These are phyloP conservation scores for Drosophila gaucha DNA, from an alignment of 2,888 invertebrate species.

Conservation along the genomic window DNA sequence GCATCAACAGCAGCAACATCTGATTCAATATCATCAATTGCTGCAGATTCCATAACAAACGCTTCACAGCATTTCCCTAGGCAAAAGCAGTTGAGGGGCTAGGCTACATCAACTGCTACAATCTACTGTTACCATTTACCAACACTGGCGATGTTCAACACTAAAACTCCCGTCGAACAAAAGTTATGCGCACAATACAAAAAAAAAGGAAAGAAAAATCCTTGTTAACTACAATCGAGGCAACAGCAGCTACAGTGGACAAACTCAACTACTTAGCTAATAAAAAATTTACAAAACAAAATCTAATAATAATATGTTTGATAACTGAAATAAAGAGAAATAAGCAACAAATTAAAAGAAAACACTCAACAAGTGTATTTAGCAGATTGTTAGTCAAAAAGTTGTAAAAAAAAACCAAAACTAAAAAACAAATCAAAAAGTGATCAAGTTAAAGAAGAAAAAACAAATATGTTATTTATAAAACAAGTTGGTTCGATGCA, in stretches of 20 bases:
- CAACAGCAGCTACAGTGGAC: slow-evolving; percentile 8
- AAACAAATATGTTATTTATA: slow-evolving; percentile 55
- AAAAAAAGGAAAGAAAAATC: slow-evolving; percentile 16
- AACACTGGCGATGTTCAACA: slow-evolving; percentile 16
- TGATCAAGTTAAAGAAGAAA: slow-evolving; percentile 60
- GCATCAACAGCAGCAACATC: slow-evolving; percentile 13
- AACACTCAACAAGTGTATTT: slow-evolving; percentile 41
- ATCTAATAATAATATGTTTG: slow-evolving; percentile 30
- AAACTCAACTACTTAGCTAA: slow-evolving; percentile 32
- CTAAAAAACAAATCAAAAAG: slow-evolving; percentile 48
- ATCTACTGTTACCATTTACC: slow-evolving; percentile 15
- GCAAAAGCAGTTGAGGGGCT: not conserved
- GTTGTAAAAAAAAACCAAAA: slow-evolving; percentile 30
- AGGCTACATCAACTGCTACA: not conserved
- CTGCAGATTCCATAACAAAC: slow-evolving; percentile 41
- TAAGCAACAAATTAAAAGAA: slow-evolving; percentile 3
- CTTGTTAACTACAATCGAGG: slow-evolving; percentile 66
- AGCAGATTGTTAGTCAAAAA: slow-evolving; percentile 52
- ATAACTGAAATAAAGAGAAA: slow-evolving; percentile 30
- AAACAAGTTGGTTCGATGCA: slow-evolving; percentile 61
- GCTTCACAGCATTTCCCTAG: slow-evolving; percentile 13
- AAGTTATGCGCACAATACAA: slow-evolving; percentile 75
- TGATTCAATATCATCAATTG: slow-evolving; percentile 1
- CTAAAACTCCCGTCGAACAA: slow-evolving; percentile 1
- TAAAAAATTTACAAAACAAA: slow-evolving; percentile 16